Percentiles rank a stretch among this genome's conserved stretches.
phyloP scores from a whole-genome alignment of 2,888 invertebrate species.

The Diploptera punctata region DNA sequence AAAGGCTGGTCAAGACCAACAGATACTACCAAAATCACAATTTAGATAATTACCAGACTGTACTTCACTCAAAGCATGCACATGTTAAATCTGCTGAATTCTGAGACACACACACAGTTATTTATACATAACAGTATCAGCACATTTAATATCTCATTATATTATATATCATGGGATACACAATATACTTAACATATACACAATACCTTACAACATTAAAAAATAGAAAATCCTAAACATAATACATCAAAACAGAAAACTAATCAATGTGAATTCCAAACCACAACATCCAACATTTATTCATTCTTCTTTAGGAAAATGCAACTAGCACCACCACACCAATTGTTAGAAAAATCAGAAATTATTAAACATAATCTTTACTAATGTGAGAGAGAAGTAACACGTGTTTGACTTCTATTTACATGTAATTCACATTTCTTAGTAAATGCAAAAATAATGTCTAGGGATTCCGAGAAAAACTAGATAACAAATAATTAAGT shows the following conservation, averaged over 20 bases:
- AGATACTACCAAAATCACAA: no score
- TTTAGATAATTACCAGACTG: slow-evolving; percentile 19
- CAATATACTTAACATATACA: not conserved
- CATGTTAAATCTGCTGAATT: not conserved
- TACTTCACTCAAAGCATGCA: not conserved
- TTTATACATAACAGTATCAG: not conserved
- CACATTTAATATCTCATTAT: not conserved
- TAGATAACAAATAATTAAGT: no score
- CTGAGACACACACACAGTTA: not conserved
- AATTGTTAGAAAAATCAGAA: not conserved
- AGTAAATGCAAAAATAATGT: no score
- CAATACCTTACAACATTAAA: not conserved
- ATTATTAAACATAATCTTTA: no score
- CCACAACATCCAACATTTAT: not conserved
- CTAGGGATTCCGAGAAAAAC: no score
- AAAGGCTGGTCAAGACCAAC: no score
- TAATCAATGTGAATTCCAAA: no score
- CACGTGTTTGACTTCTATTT: no score
- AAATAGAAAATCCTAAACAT: not conserved
- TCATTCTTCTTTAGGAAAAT: not conserved
- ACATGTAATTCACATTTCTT: no score
- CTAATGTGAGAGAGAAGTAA: no score
- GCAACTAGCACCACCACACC: not conserved
- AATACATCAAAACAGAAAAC: not conserved
- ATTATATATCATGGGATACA: not conserved